phyloP scores from a whole-genome alignment of 2,888 invertebrate genomes.

The Lasioglossum malachurum region DNA sequence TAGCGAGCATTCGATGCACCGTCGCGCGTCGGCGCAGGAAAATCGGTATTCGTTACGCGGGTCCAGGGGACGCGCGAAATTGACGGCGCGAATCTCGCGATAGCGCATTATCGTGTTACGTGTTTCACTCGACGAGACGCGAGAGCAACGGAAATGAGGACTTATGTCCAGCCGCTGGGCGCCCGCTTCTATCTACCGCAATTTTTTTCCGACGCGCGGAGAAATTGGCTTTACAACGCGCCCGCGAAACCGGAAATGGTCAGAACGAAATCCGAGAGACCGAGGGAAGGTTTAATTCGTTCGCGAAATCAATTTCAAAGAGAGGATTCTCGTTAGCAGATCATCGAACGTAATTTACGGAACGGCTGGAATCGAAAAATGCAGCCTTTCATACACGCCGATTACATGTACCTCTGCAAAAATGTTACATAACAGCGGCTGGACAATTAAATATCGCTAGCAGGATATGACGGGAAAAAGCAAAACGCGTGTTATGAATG shows the following conservation, averaged over 20 bases:
- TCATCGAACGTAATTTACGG: background rate
- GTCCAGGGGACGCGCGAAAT: background rate
- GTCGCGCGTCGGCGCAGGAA: background rate
- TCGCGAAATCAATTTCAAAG: slow-evolving; percentile 22
- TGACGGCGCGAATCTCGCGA: slow-evolving; percentile 18
- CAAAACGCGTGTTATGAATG: background rate
- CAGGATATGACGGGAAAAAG: background rate
- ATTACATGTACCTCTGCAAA: background rate
- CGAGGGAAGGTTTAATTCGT: background rate
- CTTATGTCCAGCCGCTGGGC: slow-evolving; percentile 37
- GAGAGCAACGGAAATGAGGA: slow-evolving; percentile 50
- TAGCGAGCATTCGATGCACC: background rate
- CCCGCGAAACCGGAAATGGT: background rate
- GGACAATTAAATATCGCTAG: background rate
- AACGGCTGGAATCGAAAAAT: background rate
- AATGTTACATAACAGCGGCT: background rate
- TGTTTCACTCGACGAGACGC: slow-evolving; percentile 37
- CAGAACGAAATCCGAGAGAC: background rate
- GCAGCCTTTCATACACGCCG: background rate
- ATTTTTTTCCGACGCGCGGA: slow-evolving; percentile 26
- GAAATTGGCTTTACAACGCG: slow-evolving; percentile 31
- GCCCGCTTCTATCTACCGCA: slow-evolving; percentile 17
- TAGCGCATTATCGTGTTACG: slow-evolving; percentile 57
- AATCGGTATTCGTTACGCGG: slow-evolving; percentile 34
- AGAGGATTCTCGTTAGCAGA: background rate